Evolutionary conservation across 2,888 invertebrate genomes (phyloP).

Genomic region (Epirrhoe tristata): DNA sequence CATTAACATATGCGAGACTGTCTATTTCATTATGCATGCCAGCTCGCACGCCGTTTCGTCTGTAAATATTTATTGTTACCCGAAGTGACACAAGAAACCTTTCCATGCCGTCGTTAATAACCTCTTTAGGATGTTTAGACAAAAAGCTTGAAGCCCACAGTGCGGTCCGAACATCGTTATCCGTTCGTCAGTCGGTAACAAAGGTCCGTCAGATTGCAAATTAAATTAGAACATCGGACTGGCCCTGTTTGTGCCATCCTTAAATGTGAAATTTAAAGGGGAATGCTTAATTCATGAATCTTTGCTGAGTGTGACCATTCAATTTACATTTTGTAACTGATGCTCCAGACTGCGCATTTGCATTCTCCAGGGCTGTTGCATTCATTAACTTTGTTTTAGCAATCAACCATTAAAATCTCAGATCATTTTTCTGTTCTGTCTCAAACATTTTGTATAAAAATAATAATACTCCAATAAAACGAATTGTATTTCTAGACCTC

Average conservation of each 20-base stretch:
- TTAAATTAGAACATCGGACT: constrained; percentile 73
- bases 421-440: not conserved
- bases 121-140: constrained; percentile 64
- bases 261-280: constrained; percentile 75
- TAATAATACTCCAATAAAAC: not conserved
- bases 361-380: constrained; percentile 70
- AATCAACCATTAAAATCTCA: constrained; percentile 38
- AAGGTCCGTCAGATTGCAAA: constrained; percentile 73
- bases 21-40: constrained; percentile 50
- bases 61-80: constrained; percentile 59
- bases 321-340: constrained; percentile 79
- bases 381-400: constrained; percentile 59
- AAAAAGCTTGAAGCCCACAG: constrained; percentile 62
- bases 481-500: no score
- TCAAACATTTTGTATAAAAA: not conserved
- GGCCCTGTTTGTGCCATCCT: constrained; percentile 69
- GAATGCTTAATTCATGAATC: constrained; percentile 80
- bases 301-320: constrained; percentile 75
- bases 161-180: constrained; percentile 62
- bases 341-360: constrained; percentile 67
- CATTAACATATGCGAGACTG: constrained; percentile 41
- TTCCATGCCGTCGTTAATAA: constrained; percentile 66
- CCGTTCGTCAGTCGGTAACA: constrained; percentile 68
- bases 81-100: constrained; percentile 60
- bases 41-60: constrained; percentile 51